Evolutionary conservation across 2,797 vertebrate genomes (phyloP).

Genomic region (Galago senegalensis): DNA sequence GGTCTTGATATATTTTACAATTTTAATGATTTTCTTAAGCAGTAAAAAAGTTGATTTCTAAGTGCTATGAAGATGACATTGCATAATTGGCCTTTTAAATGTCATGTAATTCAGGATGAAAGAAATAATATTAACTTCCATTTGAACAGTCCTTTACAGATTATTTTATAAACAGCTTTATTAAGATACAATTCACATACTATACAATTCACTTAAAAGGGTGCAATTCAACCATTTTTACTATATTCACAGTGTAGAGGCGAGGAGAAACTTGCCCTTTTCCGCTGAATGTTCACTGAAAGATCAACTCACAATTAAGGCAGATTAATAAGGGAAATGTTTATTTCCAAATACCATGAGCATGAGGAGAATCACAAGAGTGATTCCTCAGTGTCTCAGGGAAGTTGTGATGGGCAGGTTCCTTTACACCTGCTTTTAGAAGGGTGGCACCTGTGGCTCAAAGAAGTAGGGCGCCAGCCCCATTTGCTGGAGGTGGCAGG

Average conservation of each 20-base stretch:
- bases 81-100: constrained; percentile 32
- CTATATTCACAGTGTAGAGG: background rate
- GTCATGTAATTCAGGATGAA: constrained; percentile 38
- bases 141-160: background rate
- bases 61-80: background rate
- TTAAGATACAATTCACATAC: constrained; percentile 31
- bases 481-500: no score
- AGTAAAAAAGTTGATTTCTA: constrained; percentile 47
- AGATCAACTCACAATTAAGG: no score
- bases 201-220: background rate
- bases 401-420: no score
- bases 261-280: no score
- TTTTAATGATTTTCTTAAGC: constrained; percentile 45
- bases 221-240: background rate
- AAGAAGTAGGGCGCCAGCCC: no score
- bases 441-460: no score
- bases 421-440: no score
- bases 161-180: constrained; percentile 31
- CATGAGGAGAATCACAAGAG: no score
- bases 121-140: background rate
- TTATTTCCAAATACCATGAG: no score
- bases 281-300: no score
- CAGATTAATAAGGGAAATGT: no score
- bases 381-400: no score
- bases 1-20: background rate